Evolutionary conservation across 2,797 vertebrate species (phyloP).

Genomic region (Myotis myotis): DNA sequence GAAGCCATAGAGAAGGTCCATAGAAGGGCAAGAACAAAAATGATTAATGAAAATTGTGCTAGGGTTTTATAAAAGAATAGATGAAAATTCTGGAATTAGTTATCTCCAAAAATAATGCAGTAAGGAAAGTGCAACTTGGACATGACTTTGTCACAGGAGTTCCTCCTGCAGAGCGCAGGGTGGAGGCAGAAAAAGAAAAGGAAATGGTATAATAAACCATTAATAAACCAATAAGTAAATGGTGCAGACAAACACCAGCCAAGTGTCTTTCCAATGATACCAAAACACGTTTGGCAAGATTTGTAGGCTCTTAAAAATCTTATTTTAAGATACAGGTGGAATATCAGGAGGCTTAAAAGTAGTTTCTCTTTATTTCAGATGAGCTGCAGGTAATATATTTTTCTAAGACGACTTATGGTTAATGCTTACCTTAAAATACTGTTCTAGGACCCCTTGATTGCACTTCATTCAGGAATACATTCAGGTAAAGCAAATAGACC

Average conservation of each 20-base stretch:
- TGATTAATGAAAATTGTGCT: constrained; percentile 51
- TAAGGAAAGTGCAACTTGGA: constrained; percentile 37
- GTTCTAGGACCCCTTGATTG: background rate
- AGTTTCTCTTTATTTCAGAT: background rate
- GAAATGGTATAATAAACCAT: background rate
- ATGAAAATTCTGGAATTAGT: constrained; percentile 58
- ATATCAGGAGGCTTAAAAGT: background rate
- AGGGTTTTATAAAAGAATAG: constrained; percentile 35
- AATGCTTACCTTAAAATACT: background rate
- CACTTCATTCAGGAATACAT: background rate
- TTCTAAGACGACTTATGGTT: background rate
- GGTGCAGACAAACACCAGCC: background rate
- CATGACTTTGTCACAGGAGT: constrained; percentile 26
- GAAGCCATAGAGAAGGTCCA: background rate
- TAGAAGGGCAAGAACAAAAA: constrained; percentile 27
- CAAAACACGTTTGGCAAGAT: constrained; percentile 31
- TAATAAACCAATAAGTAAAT: background rate
- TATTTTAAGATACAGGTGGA: background rate
- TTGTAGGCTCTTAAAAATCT: background rate
- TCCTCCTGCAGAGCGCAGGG: background rate
- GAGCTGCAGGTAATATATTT: background rate
- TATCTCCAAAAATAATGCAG: constrained; percentile 47
- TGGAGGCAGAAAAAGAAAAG: constrained; percentile 14
- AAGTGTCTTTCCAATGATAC: background rate
- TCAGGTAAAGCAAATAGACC: background rate